These are phyloP conservation scores for Ophion ventricosus DNA, from an alignment of 2,888 invertebrate genomes.

Conservation along the genomic window DNA sequence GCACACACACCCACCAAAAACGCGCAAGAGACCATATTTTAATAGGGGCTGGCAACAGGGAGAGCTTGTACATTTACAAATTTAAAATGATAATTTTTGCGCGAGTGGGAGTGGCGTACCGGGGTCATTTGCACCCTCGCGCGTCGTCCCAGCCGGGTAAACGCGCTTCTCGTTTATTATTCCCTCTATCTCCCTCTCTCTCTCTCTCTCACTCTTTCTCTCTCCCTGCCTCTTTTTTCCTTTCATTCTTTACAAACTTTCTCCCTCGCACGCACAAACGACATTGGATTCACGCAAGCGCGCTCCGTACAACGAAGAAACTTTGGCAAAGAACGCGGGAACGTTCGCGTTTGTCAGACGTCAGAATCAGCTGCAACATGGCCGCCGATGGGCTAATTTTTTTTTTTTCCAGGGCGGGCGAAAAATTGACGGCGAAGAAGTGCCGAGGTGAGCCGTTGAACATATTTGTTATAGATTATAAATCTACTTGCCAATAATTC, in stretches of 20 bases:
- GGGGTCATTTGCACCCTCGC: slow-evolving; percentile 75
- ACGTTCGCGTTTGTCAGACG: slow-evolving; percentile 72
- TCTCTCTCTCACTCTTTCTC: neutral
- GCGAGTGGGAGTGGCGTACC: slow-evolving; percentile 72
- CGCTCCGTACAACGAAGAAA: slow-evolving; percentile 59
- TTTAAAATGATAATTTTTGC: slow-evolving; percentile 78
- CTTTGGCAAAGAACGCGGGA: slow-evolving; percentile 66
- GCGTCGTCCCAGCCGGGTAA: slow-evolving; percentile 52
- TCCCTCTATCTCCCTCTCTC: slow-evolving; percentile 7
- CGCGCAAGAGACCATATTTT: slow-evolving; percentile 64
- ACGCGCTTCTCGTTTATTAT: slow-evolving; percentile 38
- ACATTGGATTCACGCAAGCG: slow-evolving; percentile 54
- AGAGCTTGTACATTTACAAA: slow-evolving; percentile 77
- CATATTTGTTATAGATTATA: neutral
- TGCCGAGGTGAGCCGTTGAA: neutral
- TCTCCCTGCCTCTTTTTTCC: slow-evolving; percentile 3
- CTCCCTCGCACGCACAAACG: slow-evolving; percentile 16
- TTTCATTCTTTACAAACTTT: neutral
- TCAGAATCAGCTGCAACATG: slow-evolving; percentile 69
- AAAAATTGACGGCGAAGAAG: slow-evolving; percentile 3
- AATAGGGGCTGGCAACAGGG: slow-evolving; percentile 70
- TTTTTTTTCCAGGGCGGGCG: slow-evolving; percentile 25
- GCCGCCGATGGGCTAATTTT: slow-evolving; percentile 47
- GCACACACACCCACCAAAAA: slow-evolving; percentile 1
- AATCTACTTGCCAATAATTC: slow-evolving; percentile 89